Conservation (phyloP, 2,888 invertebrate genomes). For the Mythimna vitellina region DNA sequence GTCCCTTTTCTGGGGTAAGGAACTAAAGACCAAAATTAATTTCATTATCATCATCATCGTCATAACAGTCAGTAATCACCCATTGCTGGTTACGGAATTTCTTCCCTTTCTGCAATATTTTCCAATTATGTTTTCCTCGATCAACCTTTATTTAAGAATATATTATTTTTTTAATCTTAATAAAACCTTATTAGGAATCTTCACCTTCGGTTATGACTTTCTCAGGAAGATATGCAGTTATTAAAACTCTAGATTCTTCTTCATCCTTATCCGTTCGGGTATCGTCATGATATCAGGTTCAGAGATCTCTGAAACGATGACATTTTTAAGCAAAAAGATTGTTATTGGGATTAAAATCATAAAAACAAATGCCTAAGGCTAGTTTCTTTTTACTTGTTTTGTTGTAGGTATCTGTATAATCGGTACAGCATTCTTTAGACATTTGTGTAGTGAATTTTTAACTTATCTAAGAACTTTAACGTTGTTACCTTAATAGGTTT, state of each 20-base stretch:
- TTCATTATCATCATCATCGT: background rate
- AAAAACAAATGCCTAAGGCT: constrained; percentile 43
- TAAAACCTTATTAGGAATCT: constrained; percentile 17
- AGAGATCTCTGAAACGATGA: constrained; percentile 46
- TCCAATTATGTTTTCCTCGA: background rate
- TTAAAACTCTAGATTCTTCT: constrained; percentile 40
- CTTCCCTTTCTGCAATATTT: background rate
- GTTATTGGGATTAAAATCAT: constrained; percentile 52
- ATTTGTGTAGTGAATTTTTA: constrained; percentile 4
- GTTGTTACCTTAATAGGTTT: background rate
- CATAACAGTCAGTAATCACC: background rate
- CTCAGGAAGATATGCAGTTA: constrained; percentile 40
- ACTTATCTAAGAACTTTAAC: background rate
- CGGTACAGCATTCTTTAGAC: constrained; percentile 26
- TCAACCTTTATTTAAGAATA: background rate
- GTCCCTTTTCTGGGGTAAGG: background rate
- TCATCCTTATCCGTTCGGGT: constrained; percentile 39
- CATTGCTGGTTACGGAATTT: background rate
- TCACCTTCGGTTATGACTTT: constrained; percentile 30
- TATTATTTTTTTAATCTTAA: background rate
- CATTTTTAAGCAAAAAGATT: constrained; percentile 58
- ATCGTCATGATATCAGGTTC: constrained; percentile 38
- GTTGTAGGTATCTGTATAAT: constrained; percentile 32
- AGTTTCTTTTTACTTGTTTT: constrained; percentile 33
- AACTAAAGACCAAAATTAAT: background rate